Percentiles rank a stretch among this genome's conserved stretches.
These are phyloP conservation scores for Lithophane semibrunnea DNA, from an alignment of 2,888 invertebrate genomes.

Conservation along the genomic window DNA sequence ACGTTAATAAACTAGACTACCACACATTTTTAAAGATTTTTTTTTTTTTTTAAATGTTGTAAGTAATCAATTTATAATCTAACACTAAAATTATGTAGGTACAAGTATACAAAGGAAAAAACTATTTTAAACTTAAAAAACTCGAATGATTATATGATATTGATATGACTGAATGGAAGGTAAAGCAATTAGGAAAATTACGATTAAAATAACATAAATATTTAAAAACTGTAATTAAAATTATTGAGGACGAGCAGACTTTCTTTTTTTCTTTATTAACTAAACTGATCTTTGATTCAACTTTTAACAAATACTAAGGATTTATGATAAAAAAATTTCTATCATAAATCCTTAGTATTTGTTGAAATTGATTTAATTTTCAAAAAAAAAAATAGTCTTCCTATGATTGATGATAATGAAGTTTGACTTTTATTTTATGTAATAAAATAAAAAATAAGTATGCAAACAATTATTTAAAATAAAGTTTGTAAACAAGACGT, in stretches of 20 bases:
- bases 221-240: background rate
- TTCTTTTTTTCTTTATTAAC: too few species aligned
- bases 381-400: background rate
- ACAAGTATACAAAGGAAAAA: too few species aligned
- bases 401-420: background rate
- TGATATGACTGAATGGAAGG: background rate
- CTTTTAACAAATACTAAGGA: background rate
- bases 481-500: constrained; percentile 15
- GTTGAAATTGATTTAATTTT: too few species aligned
- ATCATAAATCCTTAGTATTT: too few species aligned
- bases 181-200: background rate
- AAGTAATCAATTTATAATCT: background rate
- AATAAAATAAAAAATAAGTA: background rate
- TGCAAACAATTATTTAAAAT: background rate
- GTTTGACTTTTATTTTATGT: background rate
- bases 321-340: background rate
- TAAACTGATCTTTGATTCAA: background rate
- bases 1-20: constrained; percentile 1
- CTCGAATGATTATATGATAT: background rate
- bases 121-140: background rate
- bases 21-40: background rate
- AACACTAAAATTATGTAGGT: too few species aligned
- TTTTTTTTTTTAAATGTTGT: too few species aligned
- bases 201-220: background rate
- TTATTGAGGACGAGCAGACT: background rate